phyloP scores from a whole-genome alignment of 2,888 invertebrate genomes.

The Automeris io region DNA sequence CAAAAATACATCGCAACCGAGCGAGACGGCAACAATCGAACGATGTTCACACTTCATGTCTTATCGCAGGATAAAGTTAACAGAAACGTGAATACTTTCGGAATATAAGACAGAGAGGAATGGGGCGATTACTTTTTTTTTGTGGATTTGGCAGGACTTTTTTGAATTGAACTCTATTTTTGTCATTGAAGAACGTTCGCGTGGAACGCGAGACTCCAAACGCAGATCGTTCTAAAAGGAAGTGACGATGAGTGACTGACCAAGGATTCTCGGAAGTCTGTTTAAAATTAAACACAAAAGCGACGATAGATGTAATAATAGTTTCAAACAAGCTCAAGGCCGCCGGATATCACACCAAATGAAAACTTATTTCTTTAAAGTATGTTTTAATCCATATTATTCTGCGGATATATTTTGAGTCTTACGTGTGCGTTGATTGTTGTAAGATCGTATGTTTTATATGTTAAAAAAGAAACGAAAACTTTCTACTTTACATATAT shows the following conservation, averaged over 20 bases:
- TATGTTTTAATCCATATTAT: too few relatives aligned
- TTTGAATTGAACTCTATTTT: conserved; percentile 60
- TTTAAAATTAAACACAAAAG: conserved; percentile 32
- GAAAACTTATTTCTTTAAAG: conserved; percentile 2
- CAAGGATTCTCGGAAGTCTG: conserved; percentile 41
- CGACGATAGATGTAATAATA: conserved; percentile 23
- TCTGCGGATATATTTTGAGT: too few relatives aligned
- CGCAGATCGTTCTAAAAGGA: conserved; percentile 38
- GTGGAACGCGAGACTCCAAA: conserved; percentile 35
- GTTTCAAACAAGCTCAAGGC: conserved; percentile 30
- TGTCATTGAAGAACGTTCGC: conserved; percentile 38
- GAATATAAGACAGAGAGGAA: conserved; percentile 64
- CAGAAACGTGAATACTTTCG: conserved; percentile 66
- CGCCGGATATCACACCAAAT: conserved; percentile 10
- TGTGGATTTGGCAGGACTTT: conserved; percentile 67
- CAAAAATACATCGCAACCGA: conserved; percentile 36
- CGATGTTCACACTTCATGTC: conserved; percentile 44
- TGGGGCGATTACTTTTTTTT: conserved; percentile 58
- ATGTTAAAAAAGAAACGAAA: too few relatives aligned
- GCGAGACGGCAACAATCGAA: conserved; percentile 46
- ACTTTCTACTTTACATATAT: not conserved
- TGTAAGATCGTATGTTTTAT: too few relatives aligned
- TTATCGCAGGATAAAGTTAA: conserved; percentile 72
- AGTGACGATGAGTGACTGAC: conserved; percentile 36
- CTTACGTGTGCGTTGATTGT: too few relatives aligned